A percentile compares a stretch with the other conserved stretches of the same genome.
These are phyloP conservation scores for Phaedon cochleariae DNA, from an alignment of 2,888 invertebrate species.

Conservation along the genomic window DNA sequence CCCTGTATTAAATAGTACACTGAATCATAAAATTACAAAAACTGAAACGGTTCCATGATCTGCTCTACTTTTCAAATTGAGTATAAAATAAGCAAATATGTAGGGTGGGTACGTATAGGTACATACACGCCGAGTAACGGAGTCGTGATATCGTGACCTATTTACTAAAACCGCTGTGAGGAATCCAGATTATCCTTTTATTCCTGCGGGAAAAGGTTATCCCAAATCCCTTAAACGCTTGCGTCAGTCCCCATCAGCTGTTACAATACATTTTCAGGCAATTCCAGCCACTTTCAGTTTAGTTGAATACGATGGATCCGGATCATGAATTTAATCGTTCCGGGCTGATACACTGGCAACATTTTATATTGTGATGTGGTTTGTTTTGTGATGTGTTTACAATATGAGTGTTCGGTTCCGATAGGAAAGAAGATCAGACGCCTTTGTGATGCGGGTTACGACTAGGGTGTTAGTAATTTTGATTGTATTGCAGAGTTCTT, in stretches of 20 bases:
- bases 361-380: background rate
- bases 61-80: too few relatives aligned
- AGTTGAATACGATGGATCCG: background rate
- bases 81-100: too few relatives aligned
- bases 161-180: slow-evolving; percentile 20
- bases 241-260: slow-evolving; percentile 37
- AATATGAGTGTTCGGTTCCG: slow-evolving; percentile 3
- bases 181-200: slow-evolving; percentile 27
- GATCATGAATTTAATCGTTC: background rate
- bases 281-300: slow-evolving; percentile 19
- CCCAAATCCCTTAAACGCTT: slow-evolving; percentile 33
- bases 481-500: slow-evolving; percentile 25
- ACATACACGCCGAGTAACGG: too few relatives aligned
- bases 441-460: slow-evolving; percentile 31
- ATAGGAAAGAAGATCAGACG: slow-evolving; percentile 16
- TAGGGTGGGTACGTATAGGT: too few relatives aligned
- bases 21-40: too few relatives aligned
- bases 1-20: too few relatives aligned
- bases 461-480: slow-evolving; percentile 21
- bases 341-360: slow-evolving; percentile 6
- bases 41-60: too few relatives aligned
- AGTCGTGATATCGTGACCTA: slow-evolving; percentile 23
- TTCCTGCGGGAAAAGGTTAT: slow-evolving; percentile 33
- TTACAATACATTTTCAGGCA: slow-evolving; percentile 30
- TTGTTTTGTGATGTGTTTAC: slow-evolving; percentile 30